Conservation (phyloP, 2,888 invertebrate species). For the Plusia festucae region DNA sequence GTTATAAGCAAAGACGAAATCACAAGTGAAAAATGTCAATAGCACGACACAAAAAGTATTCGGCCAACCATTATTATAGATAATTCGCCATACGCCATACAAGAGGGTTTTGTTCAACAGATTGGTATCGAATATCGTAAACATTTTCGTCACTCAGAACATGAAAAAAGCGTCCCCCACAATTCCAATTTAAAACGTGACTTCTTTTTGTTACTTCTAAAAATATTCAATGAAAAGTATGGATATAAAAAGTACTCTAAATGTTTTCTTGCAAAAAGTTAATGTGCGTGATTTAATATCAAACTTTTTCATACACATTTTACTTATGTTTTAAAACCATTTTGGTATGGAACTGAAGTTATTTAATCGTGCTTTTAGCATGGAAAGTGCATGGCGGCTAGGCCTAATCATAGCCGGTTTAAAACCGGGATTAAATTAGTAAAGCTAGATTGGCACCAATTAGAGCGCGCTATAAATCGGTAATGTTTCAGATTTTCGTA, state of each 20-base stretch:
- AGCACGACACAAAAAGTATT: conserved; percentile 71
- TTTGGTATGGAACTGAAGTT: not conserved
- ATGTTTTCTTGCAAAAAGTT: not conserved
- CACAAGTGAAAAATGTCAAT: conserved; percentile 61
- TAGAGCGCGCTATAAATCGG: conserved; percentile 49
- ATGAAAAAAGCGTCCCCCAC: conserved; percentile 53
- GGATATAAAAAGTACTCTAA: conserved; percentile 14
- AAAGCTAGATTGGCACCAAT: conserved; percentile 41
- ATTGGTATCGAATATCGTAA: conserved; percentile 39
- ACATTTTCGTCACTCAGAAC: conserved; percentile 46
- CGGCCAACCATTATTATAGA: conserved; percentile 59
- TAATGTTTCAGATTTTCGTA: conserved; percentile 48
- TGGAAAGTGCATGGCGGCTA: conserved; percentile 11
- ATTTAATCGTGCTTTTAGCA: not conserved
- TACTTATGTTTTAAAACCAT: not conserved
- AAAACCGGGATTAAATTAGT: conserved; percentile 42
- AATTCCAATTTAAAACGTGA: conserved; percentile 68
- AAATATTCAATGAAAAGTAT: conserved; percentile 38
- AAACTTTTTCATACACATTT: not conserved
- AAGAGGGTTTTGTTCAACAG: conserved; percentile 32
- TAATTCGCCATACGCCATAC: conserved; percentile 65
- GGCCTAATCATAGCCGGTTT: conserved; percentile 33
- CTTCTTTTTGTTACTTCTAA: conserved; percentile 28
- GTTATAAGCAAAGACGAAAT: conserved; percentile 1
- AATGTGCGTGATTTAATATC: conserved; percentile 13